Conservation (phyloP, 2,113 vertebrate species). For the Bos javanicus region DNA sequence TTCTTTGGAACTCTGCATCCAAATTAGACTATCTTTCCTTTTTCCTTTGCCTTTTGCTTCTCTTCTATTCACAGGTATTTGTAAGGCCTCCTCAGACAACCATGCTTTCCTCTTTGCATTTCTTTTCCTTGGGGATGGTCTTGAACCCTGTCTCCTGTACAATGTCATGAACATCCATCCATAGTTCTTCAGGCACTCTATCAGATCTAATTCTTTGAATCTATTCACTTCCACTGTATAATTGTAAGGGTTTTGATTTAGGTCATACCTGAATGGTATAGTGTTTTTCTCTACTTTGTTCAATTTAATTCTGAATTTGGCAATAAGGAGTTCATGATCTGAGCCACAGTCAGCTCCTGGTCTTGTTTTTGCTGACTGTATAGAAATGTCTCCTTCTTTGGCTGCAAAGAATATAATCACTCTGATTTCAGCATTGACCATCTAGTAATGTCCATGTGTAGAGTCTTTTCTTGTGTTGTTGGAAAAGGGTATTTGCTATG, state of each 20-base stretch:
- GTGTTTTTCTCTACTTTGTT: background rate
- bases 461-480: background rate
- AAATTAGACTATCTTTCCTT: background rate
- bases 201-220: background rate
- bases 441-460: background rate
- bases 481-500: background rate
- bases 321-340: background rate
- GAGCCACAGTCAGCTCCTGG: background rate
- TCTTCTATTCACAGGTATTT: background rate
- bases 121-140: background rate
- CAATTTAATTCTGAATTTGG: background rate
- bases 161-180: background rate
- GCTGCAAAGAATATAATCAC: background rate
- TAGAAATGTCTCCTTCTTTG: background rate
- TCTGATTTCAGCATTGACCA: fast-evolving
- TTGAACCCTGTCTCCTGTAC: background rate
- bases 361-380: background rate
- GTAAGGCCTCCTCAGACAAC: background rate
- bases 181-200: background rate
- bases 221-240: background rate
- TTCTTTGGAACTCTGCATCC: background rate
- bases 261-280: background rate
- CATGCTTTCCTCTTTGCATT: background rate
- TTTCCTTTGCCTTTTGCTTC: background rate
- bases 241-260: background rate